Percentiles rank a stretch among this genome's conserved stretches.
Conservation (phyloP, 2,888 invertebrate species). For the Ophion obscuratus region DNA sequence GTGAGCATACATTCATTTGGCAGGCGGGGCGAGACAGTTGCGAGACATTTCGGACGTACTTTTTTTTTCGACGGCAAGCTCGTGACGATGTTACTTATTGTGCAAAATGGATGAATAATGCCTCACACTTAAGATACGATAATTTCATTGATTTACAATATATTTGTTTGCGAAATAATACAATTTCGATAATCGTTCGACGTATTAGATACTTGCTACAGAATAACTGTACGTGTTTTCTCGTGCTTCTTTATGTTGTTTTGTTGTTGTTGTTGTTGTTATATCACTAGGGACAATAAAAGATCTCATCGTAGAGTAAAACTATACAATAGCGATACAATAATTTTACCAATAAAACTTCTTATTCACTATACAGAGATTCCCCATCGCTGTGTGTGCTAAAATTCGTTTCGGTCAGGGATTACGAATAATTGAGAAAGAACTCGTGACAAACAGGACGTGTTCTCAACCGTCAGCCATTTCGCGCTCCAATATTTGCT, state of each 20-base stretch:
- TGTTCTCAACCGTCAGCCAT: conserved; percentile 62
- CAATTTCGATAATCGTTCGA: not conserved
- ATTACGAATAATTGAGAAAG: conserved; percentile 6
- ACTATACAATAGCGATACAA: conserved; percentile 14
- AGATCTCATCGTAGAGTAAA: conserved; percentile 1
- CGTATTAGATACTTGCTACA: not conserved
- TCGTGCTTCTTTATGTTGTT: not conserved
- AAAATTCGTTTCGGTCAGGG: conserved; percentile 12
- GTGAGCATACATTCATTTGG: conserved; percentile 10
- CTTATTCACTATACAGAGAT: not conserved
- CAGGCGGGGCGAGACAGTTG: not conserved
- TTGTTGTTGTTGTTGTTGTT: not conserved
- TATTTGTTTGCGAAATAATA: conserved; percentile 37
- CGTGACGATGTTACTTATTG: not conserved
- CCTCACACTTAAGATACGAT: not conserved
- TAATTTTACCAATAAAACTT: not conserved
- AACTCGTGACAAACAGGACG: conserved; percentile 7
- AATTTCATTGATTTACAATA: not conserved
- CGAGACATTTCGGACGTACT: conserved; percentile 28
- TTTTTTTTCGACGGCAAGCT: conserved; percentile 7
- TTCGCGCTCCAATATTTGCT: conserved; percentile 72
- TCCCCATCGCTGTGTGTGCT: not conserved
- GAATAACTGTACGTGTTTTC: not conserved
- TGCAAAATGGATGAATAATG: conserved; percentile 1
- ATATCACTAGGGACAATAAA: conserved; percentile 20